Evolutionary conservation across 1,140 invertebrate genomes (phyloP).

Genomic region (Centruroides sculpturatus): DNA sequence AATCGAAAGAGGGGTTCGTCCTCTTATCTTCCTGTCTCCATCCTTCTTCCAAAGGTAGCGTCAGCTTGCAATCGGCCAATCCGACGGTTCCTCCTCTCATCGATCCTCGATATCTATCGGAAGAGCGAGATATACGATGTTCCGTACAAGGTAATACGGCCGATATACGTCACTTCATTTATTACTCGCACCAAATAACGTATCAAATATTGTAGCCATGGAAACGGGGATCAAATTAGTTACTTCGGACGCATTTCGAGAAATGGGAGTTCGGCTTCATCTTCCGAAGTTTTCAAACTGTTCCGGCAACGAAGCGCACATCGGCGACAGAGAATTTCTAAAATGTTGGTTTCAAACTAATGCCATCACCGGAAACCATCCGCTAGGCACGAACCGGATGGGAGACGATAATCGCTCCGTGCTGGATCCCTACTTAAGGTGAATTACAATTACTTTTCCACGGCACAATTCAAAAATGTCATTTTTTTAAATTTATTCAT

Average conservation of each 20-base stretch:
- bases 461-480: no score
- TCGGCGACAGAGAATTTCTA: constrained; percentile 38
- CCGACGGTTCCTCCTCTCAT: constrained; percentile 49
- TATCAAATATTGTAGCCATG: constrained; percentile 34
- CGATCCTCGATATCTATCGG: constrained; percentile 55
- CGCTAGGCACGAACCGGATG: constrained; percentile 32
- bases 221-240: constrained; percentile 39
- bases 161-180: not conserved
- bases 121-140: constrained; percentile 42
- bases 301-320: constrained; percentile 26
- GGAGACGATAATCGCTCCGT: constrained; percentile 26
- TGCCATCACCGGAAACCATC: constrained; percentile 44
- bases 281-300: constrained; percentile 46
- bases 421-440: constrained; percentile 30
- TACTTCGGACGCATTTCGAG: constrained; percentile 38
- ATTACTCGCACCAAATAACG: not conserved
- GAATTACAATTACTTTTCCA: not conserved
- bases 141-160: constrained; percentile 38
- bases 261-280: constrained; percentile 44
- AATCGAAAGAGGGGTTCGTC: constrained; percentile 47
- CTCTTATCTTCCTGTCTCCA: constrained; percentile 44
- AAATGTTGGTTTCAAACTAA: constrained; percentile 47
- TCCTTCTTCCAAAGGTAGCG: constrained; percentile 46
- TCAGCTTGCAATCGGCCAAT: constrained; percentile 39
- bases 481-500: no score